A percentile compares a stretch with the other conserved stretches of the same genome.
phyloP scores from a whole-genome alignment of 2,113 vertebrate species.

The Nyctibius bracteatus region DNA sequence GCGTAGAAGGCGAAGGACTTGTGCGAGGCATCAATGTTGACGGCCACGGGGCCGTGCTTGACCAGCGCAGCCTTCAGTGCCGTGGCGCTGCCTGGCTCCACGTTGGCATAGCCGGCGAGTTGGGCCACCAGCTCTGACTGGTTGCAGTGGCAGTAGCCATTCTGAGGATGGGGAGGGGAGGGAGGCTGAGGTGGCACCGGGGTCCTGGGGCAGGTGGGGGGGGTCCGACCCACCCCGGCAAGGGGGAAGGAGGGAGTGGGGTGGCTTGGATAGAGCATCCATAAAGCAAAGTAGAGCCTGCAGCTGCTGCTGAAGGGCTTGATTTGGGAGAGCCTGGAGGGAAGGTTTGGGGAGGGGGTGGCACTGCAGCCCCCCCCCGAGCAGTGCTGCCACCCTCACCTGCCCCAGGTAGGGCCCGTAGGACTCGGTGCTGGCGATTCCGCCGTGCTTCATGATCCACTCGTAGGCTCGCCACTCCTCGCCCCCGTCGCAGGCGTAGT shows the following conservation, averaged over 20 bases:
- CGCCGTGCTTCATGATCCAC: conserved; percentile 83
- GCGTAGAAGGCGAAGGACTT: conserved; percentile 74
- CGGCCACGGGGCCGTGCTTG: conserved; percentile 67
- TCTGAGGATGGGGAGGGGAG: conserved; percentile 45
- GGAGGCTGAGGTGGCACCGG: neutral
- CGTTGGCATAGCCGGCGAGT: conserved; percentile 68
- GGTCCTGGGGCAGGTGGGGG: rapidly evolving
- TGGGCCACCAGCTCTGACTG: conserved; percentile 54
- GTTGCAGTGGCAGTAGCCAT: conserved; percentile 74
- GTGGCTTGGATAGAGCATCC: neutral
- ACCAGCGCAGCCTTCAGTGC: conserved; percentile 70
- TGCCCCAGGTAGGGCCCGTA: conserved; percentile 78
- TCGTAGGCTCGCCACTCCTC: conserved; percentile 83
- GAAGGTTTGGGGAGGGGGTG: neutral
- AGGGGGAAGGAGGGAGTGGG: neutral
- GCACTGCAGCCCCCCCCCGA: neutral
- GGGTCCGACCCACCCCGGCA: rapidly evolving
- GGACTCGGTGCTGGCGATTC: conserved; percentile 74
- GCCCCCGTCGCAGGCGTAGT: conserved; percentile 78
- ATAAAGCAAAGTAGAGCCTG: neutral
- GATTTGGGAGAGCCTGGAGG: neutral
- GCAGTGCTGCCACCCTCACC: neutral
- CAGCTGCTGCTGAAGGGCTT: rapidly evolving
- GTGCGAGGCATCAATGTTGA: conserved; percentile 71
- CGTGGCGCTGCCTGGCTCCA: conserved; percentile 54